Evolutionary conservation across 2,888 invertebrate species (phyloP).

Genomic region (Hydrotaea cyrtoneurina): DNA sequence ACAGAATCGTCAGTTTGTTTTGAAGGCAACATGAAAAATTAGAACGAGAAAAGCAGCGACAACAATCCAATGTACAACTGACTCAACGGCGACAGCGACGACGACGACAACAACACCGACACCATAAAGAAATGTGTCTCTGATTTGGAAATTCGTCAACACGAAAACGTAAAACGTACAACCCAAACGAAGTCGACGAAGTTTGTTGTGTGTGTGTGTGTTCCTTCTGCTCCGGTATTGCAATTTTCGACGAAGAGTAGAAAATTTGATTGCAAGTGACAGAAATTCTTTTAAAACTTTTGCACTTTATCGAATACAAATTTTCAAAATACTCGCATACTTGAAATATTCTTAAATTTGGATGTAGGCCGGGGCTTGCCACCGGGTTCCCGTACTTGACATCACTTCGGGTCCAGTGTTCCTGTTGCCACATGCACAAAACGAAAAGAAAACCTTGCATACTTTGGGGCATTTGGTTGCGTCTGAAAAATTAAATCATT

Average conservation of each 20-base stretch:
- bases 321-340: too few species aligned
- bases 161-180: conserved; percentile 22
- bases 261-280: neutral
- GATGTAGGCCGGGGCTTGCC: too few species aligned
- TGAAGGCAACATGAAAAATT: conserved; percentile 18
- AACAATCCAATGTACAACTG: neutral
- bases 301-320: too few species aligned
- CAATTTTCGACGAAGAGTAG: conserved; percentile 15
- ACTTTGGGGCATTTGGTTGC: conserved; percentile 9
- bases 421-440: neutral
- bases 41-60: conserved; percentile 2
- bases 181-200: conserved; percentile 5
- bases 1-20: neutral
- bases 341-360: too few species aligned
- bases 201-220: conserved; percentile 33
- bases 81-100: neutral
- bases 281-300: neutral
- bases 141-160: conserved; percentile 23
- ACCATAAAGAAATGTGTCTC: conserved; percentile 11
- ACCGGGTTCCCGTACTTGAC: too few species aligned
- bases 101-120: neutral
- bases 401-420: too few species aligned
- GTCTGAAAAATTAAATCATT: neutral
- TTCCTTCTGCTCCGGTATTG: neutral
- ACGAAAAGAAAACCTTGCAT: conserved; percentile 1